Base-by-base conservation (phyloP, 2,113 vertebrate genomes). In the Rhinopomastus cyanomelas region DNA sequence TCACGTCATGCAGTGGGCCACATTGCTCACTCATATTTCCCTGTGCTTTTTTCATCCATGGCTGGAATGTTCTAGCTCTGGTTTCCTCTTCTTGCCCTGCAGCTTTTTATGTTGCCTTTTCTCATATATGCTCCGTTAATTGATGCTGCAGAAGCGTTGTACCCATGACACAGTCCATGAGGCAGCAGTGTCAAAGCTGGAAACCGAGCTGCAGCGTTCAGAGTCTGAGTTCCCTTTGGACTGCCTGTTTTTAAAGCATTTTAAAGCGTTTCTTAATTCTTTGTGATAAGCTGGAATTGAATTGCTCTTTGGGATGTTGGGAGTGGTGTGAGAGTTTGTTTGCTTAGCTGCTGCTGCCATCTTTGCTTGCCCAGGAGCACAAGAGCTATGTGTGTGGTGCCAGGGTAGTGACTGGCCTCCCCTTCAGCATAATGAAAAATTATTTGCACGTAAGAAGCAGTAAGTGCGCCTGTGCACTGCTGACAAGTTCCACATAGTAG, bases 381-480 rank as follows among this genome's bases (percentile, higher is more conserved):
- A 5, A 12, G 36, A 62, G 32, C 22, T 12, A 2, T 5, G 51
- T 6, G 9, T 29, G 5, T 60, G 34, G 22, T 81, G 78, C 60
- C 78, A 20, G 51, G 59, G 69, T 9, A 32, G 20, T 0, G n/a
- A 27, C 5, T 2, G 55, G 14, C 23, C 34, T 48, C 34, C 37
- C 19, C 6, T 34, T 30, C 36, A 1, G 60, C 1, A 8, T 3
- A 2, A 21, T 4, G 72, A 53, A 32, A 49, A 64, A 46, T 29
- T 52, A 56, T 48, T 4, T 56, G 19, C 39, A 3, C 18, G 29
- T 44, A 4, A 42, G n/a, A 29, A 51, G 16, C 0, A 17, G 8
- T 42, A 20, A 39, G 27, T 3, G 0, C 6, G 2, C 2, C 4
- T 53, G 44, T 8, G 30, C 30, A 0, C 5, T 2, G 9, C 34